Percentiles rank a stretch among this genome's conserved stretches.
phyloP scores from a whole-genome alignment of 2,113 vertebrate genomes.

The sheep (Ovis aries) region DNA sequence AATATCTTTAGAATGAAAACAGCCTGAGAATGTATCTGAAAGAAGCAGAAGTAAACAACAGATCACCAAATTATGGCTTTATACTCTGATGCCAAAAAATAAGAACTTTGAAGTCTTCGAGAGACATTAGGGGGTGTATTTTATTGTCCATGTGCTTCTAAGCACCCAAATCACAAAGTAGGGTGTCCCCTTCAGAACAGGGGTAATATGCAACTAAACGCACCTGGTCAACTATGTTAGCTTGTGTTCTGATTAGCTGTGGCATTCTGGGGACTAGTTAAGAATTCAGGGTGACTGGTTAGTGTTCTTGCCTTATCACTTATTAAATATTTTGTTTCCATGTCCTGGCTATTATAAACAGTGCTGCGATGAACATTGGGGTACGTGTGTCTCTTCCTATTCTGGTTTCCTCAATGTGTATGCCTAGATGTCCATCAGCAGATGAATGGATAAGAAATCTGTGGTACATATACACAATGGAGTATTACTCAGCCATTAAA shows the following conservation, averaged over 20 bases:
- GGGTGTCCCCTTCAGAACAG: neutral
- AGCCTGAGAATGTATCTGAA: neutral
- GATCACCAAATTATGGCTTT: neutral
- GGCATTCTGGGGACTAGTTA: neutral
- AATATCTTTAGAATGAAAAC: neutral
- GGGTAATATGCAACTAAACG: neutral
- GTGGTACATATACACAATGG: too few species aligned
- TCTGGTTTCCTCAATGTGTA: too few species aligned
- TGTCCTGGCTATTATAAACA: too few species aligned
- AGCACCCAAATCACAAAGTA: neutral
- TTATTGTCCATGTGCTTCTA: neutral
- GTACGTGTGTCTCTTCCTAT: too few species aligned
- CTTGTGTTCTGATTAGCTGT: neutral
- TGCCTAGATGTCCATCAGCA: too few species aligned
- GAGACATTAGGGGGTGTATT: neutral
- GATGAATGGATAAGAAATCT: too few species aligned
- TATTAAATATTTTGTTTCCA: neutral
- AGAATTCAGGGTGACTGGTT: neutral
- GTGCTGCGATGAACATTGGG: too few species aligned
- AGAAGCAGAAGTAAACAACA: neutral
- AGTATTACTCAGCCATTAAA: too few species aligned
- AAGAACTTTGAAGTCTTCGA: neutral
- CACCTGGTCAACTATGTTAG: neutral
- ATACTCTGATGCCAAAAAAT: neutral
- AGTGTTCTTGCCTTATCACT: neutral